These are phyloP conservation scores for Cossypha niveicapilla DNA, from an alignment of 2,797 vertebrate genomes.

Conservation along the genomic window DNA sequence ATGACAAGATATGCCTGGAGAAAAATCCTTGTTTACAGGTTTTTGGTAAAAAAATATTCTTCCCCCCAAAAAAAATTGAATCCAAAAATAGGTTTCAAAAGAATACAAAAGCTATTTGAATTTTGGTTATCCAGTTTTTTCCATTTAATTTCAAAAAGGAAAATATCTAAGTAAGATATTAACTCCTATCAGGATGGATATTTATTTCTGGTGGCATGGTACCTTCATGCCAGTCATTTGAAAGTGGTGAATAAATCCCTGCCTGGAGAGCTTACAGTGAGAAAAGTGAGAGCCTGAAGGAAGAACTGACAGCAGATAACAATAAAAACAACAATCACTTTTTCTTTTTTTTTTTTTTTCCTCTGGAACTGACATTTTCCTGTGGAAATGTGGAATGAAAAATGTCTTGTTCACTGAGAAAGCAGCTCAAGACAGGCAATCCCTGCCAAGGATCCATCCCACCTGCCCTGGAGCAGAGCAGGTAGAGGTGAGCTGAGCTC, in stretches of 20 bases:
- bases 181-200: neutral
- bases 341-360: too few species aligned
- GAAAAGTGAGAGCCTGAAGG: neutral
- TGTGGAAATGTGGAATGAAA: neutral
- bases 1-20: neutral
- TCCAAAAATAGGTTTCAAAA: neutral
- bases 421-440: neutral
- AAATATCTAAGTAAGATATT: neutral
- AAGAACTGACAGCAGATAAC: neutral
- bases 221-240: neutral
- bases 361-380: neutral
- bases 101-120: neutral
- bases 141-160: neutral
- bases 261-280: neutral
- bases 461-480: rapidly evolving
- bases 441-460: neutral
- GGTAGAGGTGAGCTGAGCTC: neutral
- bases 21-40: neutral
- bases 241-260: neutral
- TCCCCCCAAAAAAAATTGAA: neutral
- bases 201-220: neutral
- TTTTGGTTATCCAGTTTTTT: neutral
- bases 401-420: neutral
- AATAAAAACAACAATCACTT: neutral
- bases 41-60: neutral